Percentiles rank a stretch among this genome's conserved stretches.
phyloP scores from a whole-genome alignment of 2,797 vertebrate species.

The Garrulus glandarius region DNA sequence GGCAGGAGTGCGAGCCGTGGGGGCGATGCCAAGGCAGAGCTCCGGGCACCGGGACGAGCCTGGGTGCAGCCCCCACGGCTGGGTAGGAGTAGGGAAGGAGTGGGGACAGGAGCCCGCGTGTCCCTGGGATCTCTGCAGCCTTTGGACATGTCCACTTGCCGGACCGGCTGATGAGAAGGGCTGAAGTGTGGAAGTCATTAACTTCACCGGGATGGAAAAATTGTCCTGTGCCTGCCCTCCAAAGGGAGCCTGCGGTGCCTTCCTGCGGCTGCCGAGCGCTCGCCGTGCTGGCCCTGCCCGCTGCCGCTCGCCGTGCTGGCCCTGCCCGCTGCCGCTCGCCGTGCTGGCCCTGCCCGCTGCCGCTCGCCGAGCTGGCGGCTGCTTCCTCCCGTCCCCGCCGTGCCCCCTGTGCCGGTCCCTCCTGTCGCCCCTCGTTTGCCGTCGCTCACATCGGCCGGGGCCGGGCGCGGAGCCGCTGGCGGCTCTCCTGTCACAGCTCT shows the following conservation, averaged over 20 bases:
- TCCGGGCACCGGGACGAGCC: not conserved
- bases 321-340: not conserved
- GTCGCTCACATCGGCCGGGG: not conserved
- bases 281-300: not conserved
- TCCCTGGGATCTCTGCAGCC: not conserved
- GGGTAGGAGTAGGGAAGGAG: not conserved
- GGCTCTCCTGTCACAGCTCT: not conserved
- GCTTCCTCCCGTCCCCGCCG: not conserved
- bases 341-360: not conserved
- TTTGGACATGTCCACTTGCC: not conserved
- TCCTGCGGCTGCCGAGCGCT: rapidly evolving
- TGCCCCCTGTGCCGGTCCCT: not conserved
- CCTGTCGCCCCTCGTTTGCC: not conserved
- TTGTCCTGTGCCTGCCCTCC: rapidly evolving
- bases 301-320: not conserved
- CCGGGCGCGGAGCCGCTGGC: not conserved
- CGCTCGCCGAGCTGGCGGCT: not conserved
- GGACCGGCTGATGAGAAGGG: not conserved
- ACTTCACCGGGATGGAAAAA: not conserved
- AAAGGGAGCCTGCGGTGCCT: not conserved
- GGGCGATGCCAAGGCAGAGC: not conserved
- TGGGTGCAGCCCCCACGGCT: rapidly evolving
- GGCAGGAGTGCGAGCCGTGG: not conserved
- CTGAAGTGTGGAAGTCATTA: not conserved
- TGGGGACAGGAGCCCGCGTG: rapidly evolving